Evolutionary conservation across 1,140 invertebrate genomes (phyloP).

Genomic region (Dendroctonus valens): DNA sequence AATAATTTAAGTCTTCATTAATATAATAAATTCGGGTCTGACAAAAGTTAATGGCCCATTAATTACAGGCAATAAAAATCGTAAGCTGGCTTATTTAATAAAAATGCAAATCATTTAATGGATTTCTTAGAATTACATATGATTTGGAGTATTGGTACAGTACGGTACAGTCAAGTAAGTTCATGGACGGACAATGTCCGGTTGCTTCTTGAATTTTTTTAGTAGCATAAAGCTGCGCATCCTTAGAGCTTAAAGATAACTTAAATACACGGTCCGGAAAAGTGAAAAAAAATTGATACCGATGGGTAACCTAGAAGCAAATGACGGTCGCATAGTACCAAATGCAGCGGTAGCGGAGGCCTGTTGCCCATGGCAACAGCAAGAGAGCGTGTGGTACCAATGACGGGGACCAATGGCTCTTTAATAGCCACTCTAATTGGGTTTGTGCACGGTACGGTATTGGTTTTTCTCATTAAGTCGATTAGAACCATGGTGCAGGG

Average conservation of each 20-base stretch:
- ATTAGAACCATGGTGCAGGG: neutral
- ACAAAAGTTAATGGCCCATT: no score
- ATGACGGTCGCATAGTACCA: neutral
- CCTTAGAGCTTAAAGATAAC: neutral
- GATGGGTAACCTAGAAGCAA: neutral
- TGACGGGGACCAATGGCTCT: conserved; percentile 12
- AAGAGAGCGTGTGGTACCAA: neutral
- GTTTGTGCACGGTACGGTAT: conserved; percentile 8
- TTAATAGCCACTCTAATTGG: conserved; percentile 16
- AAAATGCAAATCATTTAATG: no score
- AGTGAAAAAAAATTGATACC: neutral
- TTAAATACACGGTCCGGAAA: neutral
- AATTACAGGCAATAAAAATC: no score
- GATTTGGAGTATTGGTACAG: no score
- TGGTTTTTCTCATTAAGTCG: conserved; percentile 12
- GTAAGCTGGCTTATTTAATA: no score
- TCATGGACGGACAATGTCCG: no score
- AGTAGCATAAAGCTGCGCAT: neutral
- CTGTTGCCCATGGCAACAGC: conserved; percentile 21
- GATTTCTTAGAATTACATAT: no score
- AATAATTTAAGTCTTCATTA: no score
- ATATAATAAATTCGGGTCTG: no score
- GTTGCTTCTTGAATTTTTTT: neutral
- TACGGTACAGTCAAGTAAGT: no score
- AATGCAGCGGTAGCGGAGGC: neutral